Conservation (phyloP, 1,140 invertebrate species). For the Scylla paramamosain region DNA sequence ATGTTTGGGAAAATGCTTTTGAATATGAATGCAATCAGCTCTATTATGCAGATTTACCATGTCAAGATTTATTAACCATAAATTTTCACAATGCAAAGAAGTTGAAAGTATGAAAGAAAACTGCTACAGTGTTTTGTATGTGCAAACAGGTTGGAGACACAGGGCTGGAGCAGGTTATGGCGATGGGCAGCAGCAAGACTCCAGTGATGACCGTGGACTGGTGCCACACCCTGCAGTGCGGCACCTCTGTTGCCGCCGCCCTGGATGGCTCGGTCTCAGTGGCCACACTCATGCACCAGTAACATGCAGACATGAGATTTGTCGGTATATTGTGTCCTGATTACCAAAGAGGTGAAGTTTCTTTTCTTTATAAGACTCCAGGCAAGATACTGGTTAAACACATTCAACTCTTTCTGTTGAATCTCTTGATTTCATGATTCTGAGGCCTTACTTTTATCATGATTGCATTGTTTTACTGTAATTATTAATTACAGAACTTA, state of each 20-base stretch:
- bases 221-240: conserved; percentile 78
- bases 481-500: not conserved
- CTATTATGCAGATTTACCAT: too few relatives aligned
- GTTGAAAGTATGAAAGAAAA: too few relatives aligned
- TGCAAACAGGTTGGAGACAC: conserved; percentile 55
- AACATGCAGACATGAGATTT: not conserved
- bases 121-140: not conserved
- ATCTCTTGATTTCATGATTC: not conserved
- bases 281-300: conserved; percentile 68
- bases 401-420: not conserved
- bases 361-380: not conserved
- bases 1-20: too few relatives aligned
- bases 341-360: too few relatives aligned
- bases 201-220: conserved; percentile 85
- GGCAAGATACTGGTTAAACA: not conserved
- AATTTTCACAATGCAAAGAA: too few relatives aligned
- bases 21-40: too few relatives aligned
- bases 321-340: not conserved
- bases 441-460: not conserved
- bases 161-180: conserved; percentile 81
- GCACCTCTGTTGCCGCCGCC: conserved; percentile 61
- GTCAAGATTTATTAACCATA: too few relatives aligned
- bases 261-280: conserved; percentile 69
- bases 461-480: not conserved
- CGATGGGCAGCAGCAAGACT: conserved; percentile 83